These are phyloP conservation scores for Phylloscopus collybita DNA, from an alignment of 2,797 vertebrate species.

Conservation along the genomic window DNA sequence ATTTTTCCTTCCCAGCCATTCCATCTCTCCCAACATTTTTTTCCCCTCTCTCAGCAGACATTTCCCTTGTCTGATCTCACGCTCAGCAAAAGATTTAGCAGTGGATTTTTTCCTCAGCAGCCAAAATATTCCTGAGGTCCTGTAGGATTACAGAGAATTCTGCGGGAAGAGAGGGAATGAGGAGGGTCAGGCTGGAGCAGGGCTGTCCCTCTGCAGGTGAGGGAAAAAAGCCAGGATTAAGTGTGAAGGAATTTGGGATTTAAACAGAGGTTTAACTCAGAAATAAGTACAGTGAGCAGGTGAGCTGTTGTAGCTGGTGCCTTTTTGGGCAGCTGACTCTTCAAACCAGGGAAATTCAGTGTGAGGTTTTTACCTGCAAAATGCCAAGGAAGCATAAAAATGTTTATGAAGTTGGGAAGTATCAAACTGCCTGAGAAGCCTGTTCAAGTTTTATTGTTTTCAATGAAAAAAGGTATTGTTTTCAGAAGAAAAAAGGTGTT, in stretches of 20 bases:
- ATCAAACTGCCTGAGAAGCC: background rate
- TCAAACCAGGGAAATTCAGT: fast-evolving
- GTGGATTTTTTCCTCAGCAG: background rate
- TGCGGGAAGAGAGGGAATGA: background rate
- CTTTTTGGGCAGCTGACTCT: background rate
- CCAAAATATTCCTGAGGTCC: background rate
- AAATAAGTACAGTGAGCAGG: background rate
- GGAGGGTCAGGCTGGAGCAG: background rate
- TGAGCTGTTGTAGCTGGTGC: background rate
- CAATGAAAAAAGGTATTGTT: background rate
- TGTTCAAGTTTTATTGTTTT: background rate
- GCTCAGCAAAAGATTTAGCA: background rate
- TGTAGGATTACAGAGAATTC: background rate
- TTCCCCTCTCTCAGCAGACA: background rate
- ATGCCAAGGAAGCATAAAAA: background rate
- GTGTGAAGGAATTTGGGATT: background rate
- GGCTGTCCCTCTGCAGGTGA: background rate
- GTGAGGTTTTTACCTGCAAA: background rate
- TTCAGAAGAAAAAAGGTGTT: background rate
- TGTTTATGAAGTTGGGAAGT: background rate
- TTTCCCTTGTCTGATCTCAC: background rate
- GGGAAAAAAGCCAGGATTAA: background rate
- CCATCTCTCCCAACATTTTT: background rate
- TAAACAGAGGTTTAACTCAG: background rate
- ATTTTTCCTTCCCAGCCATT: fast-evolving